A percentile compares a stretch with the other conserved stretches of the same genome.
Conservation (phyloP, 1,140 invertebrate genomes). For the Glossosoma conforme region DNA sequence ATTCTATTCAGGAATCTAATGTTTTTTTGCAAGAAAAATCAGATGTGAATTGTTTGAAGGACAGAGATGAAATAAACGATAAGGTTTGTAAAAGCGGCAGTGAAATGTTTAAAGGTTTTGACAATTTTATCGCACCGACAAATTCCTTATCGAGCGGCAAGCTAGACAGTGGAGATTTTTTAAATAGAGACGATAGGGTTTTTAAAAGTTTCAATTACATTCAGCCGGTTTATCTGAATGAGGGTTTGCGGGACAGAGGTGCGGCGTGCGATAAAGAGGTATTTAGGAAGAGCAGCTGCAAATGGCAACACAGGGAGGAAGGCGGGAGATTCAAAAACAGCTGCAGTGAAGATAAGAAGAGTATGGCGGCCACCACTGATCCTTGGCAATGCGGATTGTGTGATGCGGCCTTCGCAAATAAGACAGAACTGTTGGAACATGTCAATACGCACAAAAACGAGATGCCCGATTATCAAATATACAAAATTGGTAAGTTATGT, state of each 20-base stretch:
- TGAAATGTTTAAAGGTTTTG: no score
- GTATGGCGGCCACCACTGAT: constrained; percentile 18
- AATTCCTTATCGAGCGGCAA: constrained; percentile 4
- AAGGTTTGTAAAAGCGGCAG: background rate
- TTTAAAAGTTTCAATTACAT: no score
- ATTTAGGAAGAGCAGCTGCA: constrained; percentile 22
- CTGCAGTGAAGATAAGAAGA: constrained; percentile 23
- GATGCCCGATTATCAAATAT: constrained; percentile 21
- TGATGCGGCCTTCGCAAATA: constrained; percentile 17
- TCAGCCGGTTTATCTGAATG: no score
- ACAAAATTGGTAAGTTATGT: constrained; percentile 27
- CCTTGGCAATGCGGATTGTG: constrained; percentile 30
- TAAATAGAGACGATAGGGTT: background rate
- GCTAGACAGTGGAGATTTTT: background rate
- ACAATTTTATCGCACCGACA: no score
- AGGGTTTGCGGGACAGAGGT: no score
- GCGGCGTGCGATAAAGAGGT: no score
- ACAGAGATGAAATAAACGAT: constrained; percentile 1
- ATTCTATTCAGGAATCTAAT: no score
- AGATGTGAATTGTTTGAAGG: constrained; percentile 16
- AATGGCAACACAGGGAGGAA: constrained; percentile 24
- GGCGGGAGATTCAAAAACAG: constrained; percentile 25
- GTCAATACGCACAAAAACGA: constrained; percentile 23
- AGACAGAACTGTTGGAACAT: constrained; percentile 19
- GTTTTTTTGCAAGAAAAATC: no score